Base-by-base conservation (phyloP, 2,888 invertebrate species). In the Drosophila algonquin region DNA sequence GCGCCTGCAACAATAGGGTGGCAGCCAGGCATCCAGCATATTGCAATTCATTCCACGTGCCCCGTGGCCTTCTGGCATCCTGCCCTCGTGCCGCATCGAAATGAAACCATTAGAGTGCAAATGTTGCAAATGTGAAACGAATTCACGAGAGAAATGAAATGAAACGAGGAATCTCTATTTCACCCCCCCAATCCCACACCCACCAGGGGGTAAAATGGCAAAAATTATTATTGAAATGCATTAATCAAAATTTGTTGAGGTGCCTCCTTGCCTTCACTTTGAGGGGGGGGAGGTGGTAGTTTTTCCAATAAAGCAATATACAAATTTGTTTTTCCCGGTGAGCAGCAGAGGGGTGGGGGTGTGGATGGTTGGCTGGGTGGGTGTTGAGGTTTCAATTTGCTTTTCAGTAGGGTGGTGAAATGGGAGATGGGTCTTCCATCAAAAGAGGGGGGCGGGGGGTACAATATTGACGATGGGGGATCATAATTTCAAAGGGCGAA, bases 51-150 rank as follows among this genome's bases (percentile, higher is more conserved):
- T 75, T 53, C 57, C 75, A 63, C 60, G 32, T 53, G 2, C n/a
- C 52, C 35, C 18, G 3, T 10, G 40, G n/a, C 44, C 59, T 21
- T 3, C 21, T 21, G 21, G 24, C 24, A 4, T 24, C 24, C 24
- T 24, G 24, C 4, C 24, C 5, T 44, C n/a, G 58, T 73, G 72
- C 70, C 65, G 76, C 69, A 72, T 70, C 79, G 73, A 87, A 89
- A 82, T 89, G 81, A 77, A 85, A 67, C 73, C 80, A 87, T 87
- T 77, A 77, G 81, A 83, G 80, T 87, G 83, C 77, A 86, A 83
- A 89, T 86, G 81, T 73, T 87, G 81, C 77, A 86, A 86, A 87
- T 88, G 81, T 72, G 89, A 83, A 83, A 76, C 78, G 83, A 89
- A 87, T 89, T 77, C 40, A 78, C 70, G 69, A 81, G 72, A 47